Conservation (phyloP, 1,140 invertebrate species). For the Mycetomoellerius zeteki region DNA sequence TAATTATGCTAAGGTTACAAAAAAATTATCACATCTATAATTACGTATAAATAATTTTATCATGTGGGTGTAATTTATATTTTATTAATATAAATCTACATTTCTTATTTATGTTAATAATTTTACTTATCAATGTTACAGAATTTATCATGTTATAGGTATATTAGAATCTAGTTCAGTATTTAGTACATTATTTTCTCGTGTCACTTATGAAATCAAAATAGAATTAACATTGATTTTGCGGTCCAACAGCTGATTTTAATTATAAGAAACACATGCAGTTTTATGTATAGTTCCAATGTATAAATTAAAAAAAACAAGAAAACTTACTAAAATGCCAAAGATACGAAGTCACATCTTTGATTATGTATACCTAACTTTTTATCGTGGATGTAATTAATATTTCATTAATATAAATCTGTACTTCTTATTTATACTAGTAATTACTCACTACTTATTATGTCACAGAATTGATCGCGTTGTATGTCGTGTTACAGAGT, state of each 20-base stretch:
- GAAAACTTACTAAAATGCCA: neutral
- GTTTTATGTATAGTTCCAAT: neutral
- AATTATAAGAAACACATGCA: neutral
- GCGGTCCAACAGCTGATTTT: neutral
- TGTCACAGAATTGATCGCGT: neutral
- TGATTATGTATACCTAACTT: neutral
- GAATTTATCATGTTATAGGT: neutral
- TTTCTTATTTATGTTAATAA: neutral
- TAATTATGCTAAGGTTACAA: neutral
- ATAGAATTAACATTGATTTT: constrained; percentile 32
- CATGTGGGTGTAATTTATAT: neutral
- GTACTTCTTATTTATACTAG: neutral
- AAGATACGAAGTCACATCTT: neutral
- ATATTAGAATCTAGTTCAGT: neutral
- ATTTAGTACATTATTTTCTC: neutral
- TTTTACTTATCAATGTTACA: neutral
- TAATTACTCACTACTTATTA: neutral
- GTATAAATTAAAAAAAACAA: neutral
- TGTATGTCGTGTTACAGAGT: neutral
- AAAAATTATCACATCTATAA: neutral
- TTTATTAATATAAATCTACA: neutral
- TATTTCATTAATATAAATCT: neutral
- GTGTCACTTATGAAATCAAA: neutral
- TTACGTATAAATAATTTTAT: neutral
- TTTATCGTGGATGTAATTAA: neutral